Base-by-base conservation (phyloP, 2,113 vertebrate species). In the Plectropomus leopardus region DNA sequence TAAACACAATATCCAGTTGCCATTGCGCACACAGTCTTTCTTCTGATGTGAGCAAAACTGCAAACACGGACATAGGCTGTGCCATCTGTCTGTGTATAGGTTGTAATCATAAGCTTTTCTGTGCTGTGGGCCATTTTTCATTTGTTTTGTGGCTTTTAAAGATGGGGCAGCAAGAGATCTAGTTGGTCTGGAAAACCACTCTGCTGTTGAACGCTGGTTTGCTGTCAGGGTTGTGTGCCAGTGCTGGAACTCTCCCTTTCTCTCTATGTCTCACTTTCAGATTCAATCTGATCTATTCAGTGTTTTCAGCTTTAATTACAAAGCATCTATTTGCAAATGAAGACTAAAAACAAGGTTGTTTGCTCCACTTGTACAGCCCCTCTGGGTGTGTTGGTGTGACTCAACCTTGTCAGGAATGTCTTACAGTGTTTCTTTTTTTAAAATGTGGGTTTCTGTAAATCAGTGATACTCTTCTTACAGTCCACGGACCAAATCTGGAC, bases 81-180 rank as follows among this genome's bases (percentile, higher is more conserved):
- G 83, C 91, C 92, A 91, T 92, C 86, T 87, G 92, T 86, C 86
- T 74, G 19, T 34, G 83, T 51, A 23, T 76, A 93, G 78, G 88
- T 89, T 92, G 92, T 92, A 91, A 94, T 94, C 91, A 92, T 88
- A 76, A 88, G 90, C 87, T 92, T 89, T 85, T 67, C 84, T 88
- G 82, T 70, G 83, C 89, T 58, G 86, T 9, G 86, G 87, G 80
- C 76, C 75, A 90, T 86, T 94, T 92, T 93, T 93, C 88, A 92
- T 94, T 92, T 94, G 89, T 92, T 90, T 88, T 82, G 92, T 77
- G 92, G 92, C 74, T 89, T 92, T 93, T 90, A 88, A 90, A 87
- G 82, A 92, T 51, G 74, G 82, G 76, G 86, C 86, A 80, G 88
- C 74, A 45, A 58, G 81, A 89, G 61, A 84, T 82, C 58, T 26